Conservation (phyloP, 2,888 invertebrate genomes). For the Rapana venosa region DNA sequence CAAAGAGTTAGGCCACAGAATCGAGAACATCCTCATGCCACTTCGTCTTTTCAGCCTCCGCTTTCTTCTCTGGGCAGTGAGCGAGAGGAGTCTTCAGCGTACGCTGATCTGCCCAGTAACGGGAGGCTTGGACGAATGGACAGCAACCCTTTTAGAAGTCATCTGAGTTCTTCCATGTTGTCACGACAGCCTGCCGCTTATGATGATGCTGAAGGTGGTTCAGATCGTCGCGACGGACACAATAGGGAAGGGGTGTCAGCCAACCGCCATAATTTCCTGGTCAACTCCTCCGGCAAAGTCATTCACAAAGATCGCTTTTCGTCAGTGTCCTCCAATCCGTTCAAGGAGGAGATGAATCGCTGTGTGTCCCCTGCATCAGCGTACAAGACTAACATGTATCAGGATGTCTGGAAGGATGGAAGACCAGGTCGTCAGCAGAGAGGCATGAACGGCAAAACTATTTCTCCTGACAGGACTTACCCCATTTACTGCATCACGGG, state of each 20-base stretch:
- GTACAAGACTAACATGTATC: background rate
- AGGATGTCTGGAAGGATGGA: background rate
- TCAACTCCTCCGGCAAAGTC: slow-evolving; percentile 25
- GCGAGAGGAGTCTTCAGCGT: background rate
- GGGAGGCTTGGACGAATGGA: background rate
- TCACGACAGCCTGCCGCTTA: slow-evolving; percentile 14
- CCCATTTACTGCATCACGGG: slow-evolving; percentile 27
- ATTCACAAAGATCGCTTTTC: background rate
- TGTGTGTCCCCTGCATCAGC: background rate
- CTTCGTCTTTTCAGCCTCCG: background rate
- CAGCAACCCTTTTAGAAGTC: slow-evolving; percentile 4
- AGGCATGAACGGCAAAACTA: background rate
- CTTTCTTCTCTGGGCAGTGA: background rate
- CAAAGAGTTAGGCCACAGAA: background rate
- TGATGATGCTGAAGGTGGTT: background rate
- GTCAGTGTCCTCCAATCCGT: background rate
- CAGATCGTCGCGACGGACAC: background rate
- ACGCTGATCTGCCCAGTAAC: slow-evolving; percentile 3
- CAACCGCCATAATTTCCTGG: slow-evolving; percentile 11
- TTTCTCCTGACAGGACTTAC: slow-evolving; percentile 31
- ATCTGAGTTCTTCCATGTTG: background rate
- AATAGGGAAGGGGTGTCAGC: background rate
- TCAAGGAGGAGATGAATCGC: background rate
- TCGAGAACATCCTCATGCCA: background rate
- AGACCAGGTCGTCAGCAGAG: background rate